These are phyloP conservation scores for Nymphalis polychloros DNA, from an alignment of 2,888 invertebrate genomes.

Conservation along the genomic window DNA sequence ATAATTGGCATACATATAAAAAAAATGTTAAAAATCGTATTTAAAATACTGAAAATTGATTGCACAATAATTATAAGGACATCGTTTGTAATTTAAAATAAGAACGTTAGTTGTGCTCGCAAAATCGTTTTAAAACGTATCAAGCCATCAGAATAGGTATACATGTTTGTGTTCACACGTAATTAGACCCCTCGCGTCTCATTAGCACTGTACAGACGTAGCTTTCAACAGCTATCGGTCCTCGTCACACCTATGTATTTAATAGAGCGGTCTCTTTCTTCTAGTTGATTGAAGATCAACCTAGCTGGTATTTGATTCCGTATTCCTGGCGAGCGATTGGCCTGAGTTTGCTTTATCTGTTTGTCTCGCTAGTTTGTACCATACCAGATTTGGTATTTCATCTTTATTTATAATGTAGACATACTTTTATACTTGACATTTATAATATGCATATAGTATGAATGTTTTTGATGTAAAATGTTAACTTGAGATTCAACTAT, in stretches of 20 bases:
- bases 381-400: neutral
- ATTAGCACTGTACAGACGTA: slow-evolving; percentile 64
- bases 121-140: slow-evolving; percentile 32
- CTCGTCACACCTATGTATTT: slow-evolving; percentile 48
- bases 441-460: neutral
- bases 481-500: neutral
- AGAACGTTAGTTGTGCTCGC: slow-evolving; percentile 23
- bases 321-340: slow-evolving; percentile 67
- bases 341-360: slow-evolving; percentile 54
- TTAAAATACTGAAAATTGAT: neutral
- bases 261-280: slow-evolving; percentile 48
- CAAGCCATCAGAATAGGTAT: slow-evolving; percentile 59
- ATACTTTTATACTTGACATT: neutral
- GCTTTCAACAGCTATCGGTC: slow-evolving; percentile 47
- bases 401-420: neutral
- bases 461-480: neutral
- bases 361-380: slow-evolving; percentile 21
- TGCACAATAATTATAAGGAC: neutral
- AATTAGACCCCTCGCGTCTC: slow-evolving; percentile 76
- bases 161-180: slow-evolving; percentile 73
- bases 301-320: slow-evolving; percentile 61
- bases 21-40: neutral
- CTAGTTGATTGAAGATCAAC: slow-evolving; percentile 68
- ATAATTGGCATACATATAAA: neutral
- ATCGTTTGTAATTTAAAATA: slow-evolving; percentile 18